phyloP scores from a whole-genome alignment of 2,113 vertebrate species.

The Psilopsiagon aymara region DNA sequence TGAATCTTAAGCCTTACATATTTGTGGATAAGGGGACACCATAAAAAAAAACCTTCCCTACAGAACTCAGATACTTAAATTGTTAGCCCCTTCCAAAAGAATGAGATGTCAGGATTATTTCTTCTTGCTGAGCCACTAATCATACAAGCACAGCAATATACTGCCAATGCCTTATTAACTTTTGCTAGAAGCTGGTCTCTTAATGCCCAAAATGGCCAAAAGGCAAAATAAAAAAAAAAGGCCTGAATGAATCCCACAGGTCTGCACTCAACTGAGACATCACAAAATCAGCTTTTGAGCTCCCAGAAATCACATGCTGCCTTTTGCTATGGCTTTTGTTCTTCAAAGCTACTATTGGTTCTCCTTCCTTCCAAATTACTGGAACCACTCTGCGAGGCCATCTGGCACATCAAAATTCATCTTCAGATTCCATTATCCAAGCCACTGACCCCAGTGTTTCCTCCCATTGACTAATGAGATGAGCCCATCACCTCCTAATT shows the following conservation, averaged over 20 bases:
- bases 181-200: neutral
- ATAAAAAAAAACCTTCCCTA: neutral
- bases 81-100: neutral
- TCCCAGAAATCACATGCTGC: neutral
- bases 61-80: neutral
- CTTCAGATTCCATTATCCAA: conserved; percentile 11
- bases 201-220: neutral
- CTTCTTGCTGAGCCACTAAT: neutral
- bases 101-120: neutral
- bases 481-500: conserved; percentile 23
- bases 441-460: neutral
- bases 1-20: neutral
- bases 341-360: neutral
- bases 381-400: neutral
- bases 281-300: neutral
- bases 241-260: neutral
- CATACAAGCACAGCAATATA: neutral
- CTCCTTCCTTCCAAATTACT: neutral
- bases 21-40: neutral
- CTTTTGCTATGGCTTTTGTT: neutral
- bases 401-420: conserved; percentile 38
- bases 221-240: neutral
- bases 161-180: neutral
- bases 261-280: neutral
- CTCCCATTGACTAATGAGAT: conserved; percentile 27